These are phyloP conservation scores for Ferrisia virgata DNA, from an alignment of 2,888 invertebrate species.

Conservation along the genomic window DNA sequence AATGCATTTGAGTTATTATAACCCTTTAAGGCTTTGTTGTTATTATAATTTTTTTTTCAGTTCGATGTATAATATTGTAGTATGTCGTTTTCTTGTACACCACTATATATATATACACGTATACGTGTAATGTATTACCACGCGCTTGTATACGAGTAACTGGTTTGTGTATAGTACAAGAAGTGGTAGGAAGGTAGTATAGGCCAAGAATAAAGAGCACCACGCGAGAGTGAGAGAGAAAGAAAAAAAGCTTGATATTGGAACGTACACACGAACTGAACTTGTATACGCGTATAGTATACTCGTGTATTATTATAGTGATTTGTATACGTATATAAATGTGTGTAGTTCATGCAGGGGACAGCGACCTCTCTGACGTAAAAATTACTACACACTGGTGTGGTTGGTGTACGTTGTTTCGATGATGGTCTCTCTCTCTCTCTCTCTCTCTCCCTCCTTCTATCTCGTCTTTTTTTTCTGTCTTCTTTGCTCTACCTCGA, in stretches of 20 bases:
- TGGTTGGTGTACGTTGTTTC: neutral
- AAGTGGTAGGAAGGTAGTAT: neutral
- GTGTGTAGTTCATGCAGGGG: conserved; percentile 1
- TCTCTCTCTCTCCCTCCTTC: neutral
- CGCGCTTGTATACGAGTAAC: neutral
- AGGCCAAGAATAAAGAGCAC: neutral
- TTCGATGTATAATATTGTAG: neutral
- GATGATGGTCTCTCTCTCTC: neutral
- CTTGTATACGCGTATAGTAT: neutral
- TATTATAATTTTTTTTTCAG: neutral
- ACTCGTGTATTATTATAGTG: neutral
- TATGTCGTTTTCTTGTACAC: neutral
- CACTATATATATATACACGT: too few relatives aligned
- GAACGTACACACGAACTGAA: neutral
- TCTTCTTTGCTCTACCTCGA: neutral
- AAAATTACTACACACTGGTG: conserved; percentile 13
- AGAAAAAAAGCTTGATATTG: neutral
- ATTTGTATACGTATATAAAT: neutral
- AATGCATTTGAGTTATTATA: neutral
- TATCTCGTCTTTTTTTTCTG: too few relatives aligned
- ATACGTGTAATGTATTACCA: neutral
- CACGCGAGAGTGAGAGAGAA: neutral
- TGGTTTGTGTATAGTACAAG: neutral
- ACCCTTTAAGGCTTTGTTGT: neutral
- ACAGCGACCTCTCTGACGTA: conserved; percentile 32